Base-by-base conservation (phyloP, 2,113 vertebrate genomes). In the Pollimyrus isidori region DNA sequence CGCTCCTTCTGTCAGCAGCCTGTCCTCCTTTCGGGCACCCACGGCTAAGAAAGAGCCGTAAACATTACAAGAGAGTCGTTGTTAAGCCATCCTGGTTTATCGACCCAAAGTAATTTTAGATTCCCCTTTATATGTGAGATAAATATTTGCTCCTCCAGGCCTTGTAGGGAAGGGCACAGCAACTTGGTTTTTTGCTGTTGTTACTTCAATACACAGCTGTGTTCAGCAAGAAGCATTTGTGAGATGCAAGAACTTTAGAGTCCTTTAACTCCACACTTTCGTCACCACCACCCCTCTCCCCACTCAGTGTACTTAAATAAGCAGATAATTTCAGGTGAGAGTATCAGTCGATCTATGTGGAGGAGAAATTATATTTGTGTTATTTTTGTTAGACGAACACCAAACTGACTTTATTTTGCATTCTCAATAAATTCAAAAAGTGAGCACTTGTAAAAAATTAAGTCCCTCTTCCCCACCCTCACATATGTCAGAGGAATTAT, bases 1-100 rank as follows among this genome's bases (percentile, higher is more conserved):
- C 35, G 30, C 82, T 85, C 45, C 82, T 85, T 85, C 82, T 85
- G 82, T 85, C 82, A 48, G 42, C 82, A 85, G 82, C 82, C 82
- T 85, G 82, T 85, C 73, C 73, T 85, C 42, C 42, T 85, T 49
- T 85, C 49, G 45, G 17, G 42, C 45, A 85, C 46, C 82, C 46
- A n/a, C n/a, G 45, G 15, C 82, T 85, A 46, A 49, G 82, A 85
- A 26, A 15, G 42, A 49, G 82, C 42, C 48, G n/a, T 23, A 46
- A 85, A 85, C 73, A 80, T 19, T 39, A 80, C 73, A 80, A 42
- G 73, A 80, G 15, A 42, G 73, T 80, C 13, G 13, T 80, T 42
- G 35, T 80, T 80, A 2, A 80, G 35, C 30, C 73, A 39, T 80
- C 73, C 30, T 42, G 73, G 0, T 80, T 80, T 80, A 80, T 80